These are phyloP conservation scores for Alcedo quadribrachys DNA, from an alignment of 2,797 vertebrate species.

Conservation along the genomic window DNA sequence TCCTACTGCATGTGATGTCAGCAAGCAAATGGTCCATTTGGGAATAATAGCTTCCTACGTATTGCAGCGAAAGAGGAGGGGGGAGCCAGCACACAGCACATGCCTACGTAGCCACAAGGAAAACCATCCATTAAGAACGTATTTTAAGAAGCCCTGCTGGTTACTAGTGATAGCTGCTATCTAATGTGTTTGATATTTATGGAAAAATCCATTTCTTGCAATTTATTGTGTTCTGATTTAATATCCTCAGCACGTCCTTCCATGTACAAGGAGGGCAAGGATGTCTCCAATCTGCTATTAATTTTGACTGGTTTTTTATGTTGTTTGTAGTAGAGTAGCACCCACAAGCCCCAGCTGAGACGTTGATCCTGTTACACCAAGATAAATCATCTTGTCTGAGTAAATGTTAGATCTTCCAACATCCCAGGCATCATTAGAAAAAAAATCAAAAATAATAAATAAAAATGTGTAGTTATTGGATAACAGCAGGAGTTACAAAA, in stretches of 20 bases:
- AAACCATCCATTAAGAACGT: slow-evolving; percentile 16
- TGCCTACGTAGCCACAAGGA: slow-evolving; percentile 39
- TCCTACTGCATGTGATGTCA: slow-evolving; percentile 67
- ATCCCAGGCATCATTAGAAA: background rate
- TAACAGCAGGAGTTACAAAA: slow-evolving; percentile 20
- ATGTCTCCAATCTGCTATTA: background rate
- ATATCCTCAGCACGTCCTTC: background rate
- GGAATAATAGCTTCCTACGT: slow-evolving; percentile 69
- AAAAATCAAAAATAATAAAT: background rate
- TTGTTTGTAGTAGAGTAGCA: slow-evolving; percentile 23
- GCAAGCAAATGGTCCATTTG: slow-evolving; percentile 57
- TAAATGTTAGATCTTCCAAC: slow-evolving; percentile 1
- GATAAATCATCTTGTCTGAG: slow-evolving; percentile 26
- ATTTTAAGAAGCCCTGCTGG: slow-evolving; percentile 9
- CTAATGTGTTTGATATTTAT: background rate
- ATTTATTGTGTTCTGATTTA: slow-evolving; percentile 9
- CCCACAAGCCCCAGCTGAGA: slow-evolving; percentile 53
- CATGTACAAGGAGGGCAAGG: background rate
- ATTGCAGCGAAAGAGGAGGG: slow-evolving; percentile 23
- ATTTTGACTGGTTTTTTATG: slow-evolving; percentile 40
- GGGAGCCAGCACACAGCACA: slow-evolving; percentile 5
- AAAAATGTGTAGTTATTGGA: background rate
- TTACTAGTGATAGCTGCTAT: slow-evolving; percentile 23
- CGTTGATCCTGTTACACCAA: slow-evolving; percentile 37
- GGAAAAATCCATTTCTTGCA: slow-evolving; percentile 17